phyloP scores from a whole-genome alignment of 2,113 vertebrate genomes.

The Carassius gibelio region DNA sequence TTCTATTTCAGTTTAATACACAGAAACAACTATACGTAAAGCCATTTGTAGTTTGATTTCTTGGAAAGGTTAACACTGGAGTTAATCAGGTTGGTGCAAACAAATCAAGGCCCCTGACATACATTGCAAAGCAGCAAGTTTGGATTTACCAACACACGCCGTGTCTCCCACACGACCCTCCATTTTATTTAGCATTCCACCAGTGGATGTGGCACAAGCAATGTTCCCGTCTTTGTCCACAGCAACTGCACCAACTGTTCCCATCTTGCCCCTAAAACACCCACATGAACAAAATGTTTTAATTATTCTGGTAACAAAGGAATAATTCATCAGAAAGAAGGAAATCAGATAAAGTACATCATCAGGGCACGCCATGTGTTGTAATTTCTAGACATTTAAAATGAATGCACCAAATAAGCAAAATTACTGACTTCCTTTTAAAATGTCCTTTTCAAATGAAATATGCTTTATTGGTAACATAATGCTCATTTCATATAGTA shows the following conservation, averaged over 20 bases:
- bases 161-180: conserved; percentile 84
- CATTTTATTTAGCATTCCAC: conserved; percentile 85
- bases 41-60: background rate
- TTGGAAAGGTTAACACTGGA: background rate
- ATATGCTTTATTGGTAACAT: no score
- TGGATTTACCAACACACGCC: conserved; percentile 78
- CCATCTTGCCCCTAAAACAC: conserved; percentile 78
- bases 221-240: conserved; percentile 80
- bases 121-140: background rate
- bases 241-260: conserved; percentile 83
- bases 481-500: no score
- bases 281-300: background rate
- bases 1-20: background rate
- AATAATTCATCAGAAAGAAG: background rate
- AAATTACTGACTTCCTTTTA: no score
- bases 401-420: no score
- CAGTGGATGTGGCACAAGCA: conserved; percentile 82
- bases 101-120: background rate
- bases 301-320: background rate
- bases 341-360: background rate
- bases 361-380: no score
- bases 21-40: background rate
- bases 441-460: no score
- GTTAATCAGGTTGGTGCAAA: background rate
- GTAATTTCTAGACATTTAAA: no score